phyloP scores from a whole-genome alignment of 2,888 invertebrate species.

The Nasonovia ribisnigri region DNA sequence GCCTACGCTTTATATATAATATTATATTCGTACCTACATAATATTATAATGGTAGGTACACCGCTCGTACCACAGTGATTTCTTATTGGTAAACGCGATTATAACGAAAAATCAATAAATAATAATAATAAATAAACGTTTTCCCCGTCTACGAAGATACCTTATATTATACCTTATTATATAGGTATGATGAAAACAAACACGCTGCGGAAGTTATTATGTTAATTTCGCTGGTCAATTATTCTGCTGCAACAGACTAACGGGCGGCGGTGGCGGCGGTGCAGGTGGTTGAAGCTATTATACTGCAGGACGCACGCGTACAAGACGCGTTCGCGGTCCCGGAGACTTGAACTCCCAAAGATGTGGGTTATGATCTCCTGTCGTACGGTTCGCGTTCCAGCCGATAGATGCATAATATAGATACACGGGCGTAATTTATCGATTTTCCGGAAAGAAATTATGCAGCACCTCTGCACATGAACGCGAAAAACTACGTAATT shows the following conservation, averaged over 20 bases:
- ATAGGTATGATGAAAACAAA: neutral
- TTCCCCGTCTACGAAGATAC: neutral
- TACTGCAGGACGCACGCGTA: neutral
- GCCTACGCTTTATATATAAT: neutral
- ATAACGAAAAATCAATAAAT: neutral
- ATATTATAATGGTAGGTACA: neutral
- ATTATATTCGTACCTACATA: neutral
- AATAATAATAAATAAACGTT: slow-evolving; percentile 17
- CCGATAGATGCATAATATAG: slow-evolving; percentile 53
- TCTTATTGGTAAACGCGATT: neutral
- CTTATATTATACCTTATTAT: too few relatives aligned
- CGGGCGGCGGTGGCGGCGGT: neutral
- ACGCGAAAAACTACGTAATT: slow-evolving; percentile 43
- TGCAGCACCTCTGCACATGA: slow-evolving; percentile 40
- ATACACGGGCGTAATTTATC: slow-evolving; percentile 40
- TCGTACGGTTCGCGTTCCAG: neutral
- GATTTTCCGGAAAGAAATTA: slow-evolving; percentile 49
- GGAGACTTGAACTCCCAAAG: neutral
- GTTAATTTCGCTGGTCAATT: slow-evolving; percentile 23
- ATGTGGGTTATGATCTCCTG: slow-evolving; percentile 47
- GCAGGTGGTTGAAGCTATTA: neutral
- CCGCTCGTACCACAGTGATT: neutral
- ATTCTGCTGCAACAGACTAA: neutral
- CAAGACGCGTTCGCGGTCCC: neutral
- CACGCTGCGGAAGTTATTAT: neutral